phyloP scores from a whole-genome alignment of 2,113 vertebrate genomes.

The Gopherus evgoodei region DNA sequence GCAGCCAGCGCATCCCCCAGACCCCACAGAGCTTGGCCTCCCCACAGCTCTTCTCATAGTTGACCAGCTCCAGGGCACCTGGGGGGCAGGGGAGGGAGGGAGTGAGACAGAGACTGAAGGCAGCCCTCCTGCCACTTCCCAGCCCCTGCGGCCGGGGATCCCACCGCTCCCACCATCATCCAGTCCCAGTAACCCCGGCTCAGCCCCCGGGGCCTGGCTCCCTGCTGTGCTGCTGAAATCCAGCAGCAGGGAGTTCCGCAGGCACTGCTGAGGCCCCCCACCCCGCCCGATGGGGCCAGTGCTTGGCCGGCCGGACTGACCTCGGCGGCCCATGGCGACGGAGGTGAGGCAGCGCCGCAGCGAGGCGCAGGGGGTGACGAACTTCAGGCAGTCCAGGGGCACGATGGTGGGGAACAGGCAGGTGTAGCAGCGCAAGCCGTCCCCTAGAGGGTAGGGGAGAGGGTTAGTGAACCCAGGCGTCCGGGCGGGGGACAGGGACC shows the following conservation, averaged over 20 bases:
- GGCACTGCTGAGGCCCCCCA: too few species aligned
- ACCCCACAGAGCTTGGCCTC: constrained; percentile 69
- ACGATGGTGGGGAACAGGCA: constrained; percentile 82
- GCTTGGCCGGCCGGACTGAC: constrained; percentile 47
- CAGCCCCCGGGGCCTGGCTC: background rate
- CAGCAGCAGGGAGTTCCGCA: background rate
- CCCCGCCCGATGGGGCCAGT: too few species aligned
- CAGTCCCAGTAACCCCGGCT: too few species aligned
- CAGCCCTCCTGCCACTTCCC: background rate
- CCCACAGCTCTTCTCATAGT: constrained; percentile 80
- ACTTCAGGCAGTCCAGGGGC: constrained; percentile 80
- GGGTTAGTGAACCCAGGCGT: background rate
- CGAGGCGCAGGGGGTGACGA: constrained; percentile 73
- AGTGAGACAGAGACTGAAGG: constrained; percentile 26
- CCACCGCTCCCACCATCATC: too few species aligned
- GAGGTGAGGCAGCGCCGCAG: constrained; percentile 80
- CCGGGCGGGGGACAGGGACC: background rate
- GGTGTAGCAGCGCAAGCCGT: constrained; percentile 78
- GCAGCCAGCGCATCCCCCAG: constrained; percentile 67
- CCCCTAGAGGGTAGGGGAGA: constrained; percentile 56
- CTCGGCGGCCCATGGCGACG: constrained; percentile 64
- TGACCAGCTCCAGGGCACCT: constrained; percentile 4
- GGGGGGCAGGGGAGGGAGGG: background rate
- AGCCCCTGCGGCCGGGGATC: background rate
- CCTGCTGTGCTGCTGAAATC: background rate